Base-by-base conservation (phyloP, 2,888 invertebrate genomes). In the Amblyteles armatorius region DNA sequence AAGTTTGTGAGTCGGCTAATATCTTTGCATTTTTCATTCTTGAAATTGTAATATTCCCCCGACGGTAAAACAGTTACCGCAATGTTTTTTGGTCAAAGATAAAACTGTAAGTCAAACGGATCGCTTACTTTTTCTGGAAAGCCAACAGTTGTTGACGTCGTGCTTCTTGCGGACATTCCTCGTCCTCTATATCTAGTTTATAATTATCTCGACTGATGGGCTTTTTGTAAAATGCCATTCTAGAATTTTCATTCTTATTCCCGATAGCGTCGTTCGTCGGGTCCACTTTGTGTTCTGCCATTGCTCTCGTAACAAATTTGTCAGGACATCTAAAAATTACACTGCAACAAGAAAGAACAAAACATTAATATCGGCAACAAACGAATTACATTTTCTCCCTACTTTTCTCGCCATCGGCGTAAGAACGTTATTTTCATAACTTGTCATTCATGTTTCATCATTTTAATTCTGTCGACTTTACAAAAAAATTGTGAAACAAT, bases 111-210 rank as follows among this genome's bases (percentile, higher is more conserved):
- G 16, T 29, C 63, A 33, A 55, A 57, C 22, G 2, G 5, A 52
- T 55, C 69, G 83, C 87, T 88, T 87, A 93, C 94, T 90, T 89
- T 88, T 93, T 94, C 50, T 94, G 94, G 79, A 90, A 87, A 16
- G 88, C 67, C 16, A 94, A 85, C 52, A 94, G 85, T 40, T 87
- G 84, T 81, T 90, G 90, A 60, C 94, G 89, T 84, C 94, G 89
- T 68, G 91, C 87, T 87, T 93, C 93, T 82, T 94, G 94, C 16
- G 91, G 91, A 44, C 92, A 91, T 3, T 92, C 90, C 50, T 90
- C 88, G 19, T 87, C 87, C 19, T 92, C 91, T 13, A 89, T 26
- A 40, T 92, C 92, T 7, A 93, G 80, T 65, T 88, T 93, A 76
- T 85, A 89, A 87, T 93, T 93, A 80, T 91, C 84, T 52, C 87